phyloP scores from a whole-genome alignment of 2,113 vertebrate genomes.

The Mugil cephalus region DNA sequence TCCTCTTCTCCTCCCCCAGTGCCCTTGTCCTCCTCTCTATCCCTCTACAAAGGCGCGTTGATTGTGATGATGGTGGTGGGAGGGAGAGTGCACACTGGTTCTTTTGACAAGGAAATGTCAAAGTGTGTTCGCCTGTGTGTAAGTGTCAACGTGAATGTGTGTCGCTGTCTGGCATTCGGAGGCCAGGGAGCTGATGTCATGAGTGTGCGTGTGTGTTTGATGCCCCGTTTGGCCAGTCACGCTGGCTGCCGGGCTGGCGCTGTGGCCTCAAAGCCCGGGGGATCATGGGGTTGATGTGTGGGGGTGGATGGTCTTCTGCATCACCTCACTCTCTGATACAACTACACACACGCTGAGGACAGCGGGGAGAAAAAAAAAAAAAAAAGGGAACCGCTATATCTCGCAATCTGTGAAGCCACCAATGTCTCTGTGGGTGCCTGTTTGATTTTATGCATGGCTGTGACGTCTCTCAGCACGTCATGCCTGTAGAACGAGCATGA shows the following conservation, averaged over 20 bases:
- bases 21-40: constrained; percentile 71
- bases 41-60: constrained; percentile 81
- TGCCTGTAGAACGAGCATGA: constrained; percentile 42
- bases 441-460: constrained; percentile 63
- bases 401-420: constrained; percentile 62
- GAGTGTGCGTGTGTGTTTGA: constrained; percentile 63
- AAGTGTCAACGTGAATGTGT: constrained; percentile 58
- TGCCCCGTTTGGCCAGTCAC: constrained; percentile 69
- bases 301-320: constrained; percentile 60
- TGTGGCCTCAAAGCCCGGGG: constrained; percentile 61
- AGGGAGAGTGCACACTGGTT: constrained; percentile 78
- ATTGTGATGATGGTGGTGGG: constrained; percentile 80
- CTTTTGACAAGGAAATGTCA: constrained; percentile 86
- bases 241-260: constrained; percentile 52
- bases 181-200: constrained; percentile 77
- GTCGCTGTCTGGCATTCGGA: constrained; percentile 59
- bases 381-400: constrained; percentile 34
- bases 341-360: constrained; percentile 19
- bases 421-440: constrained; percentile 56
- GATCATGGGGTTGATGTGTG: constrained; percentile 65
- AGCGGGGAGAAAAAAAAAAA: neutral
- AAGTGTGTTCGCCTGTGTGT: constrained; percentile 73
- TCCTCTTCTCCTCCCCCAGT: constrained; percentile 54
- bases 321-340: constrained; percentile 61
- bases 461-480: constrained; percentile 62